Conservation (phyloP, 2,113 vertebrate genomes). For the Aegypius monachus region DNA sequence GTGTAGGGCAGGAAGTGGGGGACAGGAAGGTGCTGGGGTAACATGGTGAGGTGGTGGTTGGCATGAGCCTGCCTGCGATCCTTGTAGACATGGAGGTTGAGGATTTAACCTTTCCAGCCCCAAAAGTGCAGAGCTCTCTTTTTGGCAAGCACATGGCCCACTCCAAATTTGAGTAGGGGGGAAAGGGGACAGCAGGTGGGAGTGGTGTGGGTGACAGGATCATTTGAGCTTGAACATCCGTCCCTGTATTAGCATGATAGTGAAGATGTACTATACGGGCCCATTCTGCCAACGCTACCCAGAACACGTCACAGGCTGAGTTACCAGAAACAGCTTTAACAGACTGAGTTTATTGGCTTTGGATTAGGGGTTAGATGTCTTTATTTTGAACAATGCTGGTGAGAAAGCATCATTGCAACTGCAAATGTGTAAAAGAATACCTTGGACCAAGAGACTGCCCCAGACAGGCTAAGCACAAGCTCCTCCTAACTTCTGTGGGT, state of each 20-base stretch:
- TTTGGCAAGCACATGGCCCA: neutral
- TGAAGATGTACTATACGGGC: neutral
- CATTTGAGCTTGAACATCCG: neutral
- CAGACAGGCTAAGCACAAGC: neutral
- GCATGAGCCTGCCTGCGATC: neutral
- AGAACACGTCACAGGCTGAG: neutral
- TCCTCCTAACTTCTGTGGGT: neutral
- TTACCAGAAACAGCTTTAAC: neutral
- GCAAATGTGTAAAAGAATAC: neutral
- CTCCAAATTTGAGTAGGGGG: fast-evolving
- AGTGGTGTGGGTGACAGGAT: fast-evolving
- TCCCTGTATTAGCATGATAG: neutral
- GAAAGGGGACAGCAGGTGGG: neutral
- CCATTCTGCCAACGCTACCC: neutral
- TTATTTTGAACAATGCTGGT: neutral
- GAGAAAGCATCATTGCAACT: neutral
- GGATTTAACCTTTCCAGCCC: neutral
- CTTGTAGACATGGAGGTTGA: neutral
- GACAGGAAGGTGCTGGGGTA: neutral
- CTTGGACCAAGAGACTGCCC: neutral
- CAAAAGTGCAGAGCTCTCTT: neutral
- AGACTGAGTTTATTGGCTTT: neutral
- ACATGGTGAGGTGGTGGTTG: neutral
- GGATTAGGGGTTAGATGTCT: neutral
- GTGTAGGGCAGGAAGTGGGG: neutral